Evolutionary conservation across 2,888 invertebrate genomes (phyloP).

Genomic region (Rhimphoctona megacephalus): DNA sequence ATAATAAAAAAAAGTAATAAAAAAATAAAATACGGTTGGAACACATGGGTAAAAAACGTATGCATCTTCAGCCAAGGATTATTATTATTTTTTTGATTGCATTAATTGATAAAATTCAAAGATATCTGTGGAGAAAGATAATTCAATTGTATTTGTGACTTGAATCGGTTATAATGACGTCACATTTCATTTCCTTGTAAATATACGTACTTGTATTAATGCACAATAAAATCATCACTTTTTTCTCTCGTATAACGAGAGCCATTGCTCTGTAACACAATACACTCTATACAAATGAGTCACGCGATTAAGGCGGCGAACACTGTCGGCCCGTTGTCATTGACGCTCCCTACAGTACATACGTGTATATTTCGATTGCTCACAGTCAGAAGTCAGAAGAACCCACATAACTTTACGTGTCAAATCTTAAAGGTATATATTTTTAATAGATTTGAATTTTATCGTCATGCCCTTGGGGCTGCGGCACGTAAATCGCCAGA

Average conservation of each 20-base stretch:
- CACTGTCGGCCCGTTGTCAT: constrained; percentile 31
- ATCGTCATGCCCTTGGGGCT: not conserved
- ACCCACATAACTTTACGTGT: constrained; percentile 10
- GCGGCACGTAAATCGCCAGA: not conserved
- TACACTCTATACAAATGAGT: constrained; percentile 48
- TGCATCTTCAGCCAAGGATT: not conserved
- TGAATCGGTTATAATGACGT: constrained; percentile 55
- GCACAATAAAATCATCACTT: constrained; percentile 43
- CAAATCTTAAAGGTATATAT: not conserved
- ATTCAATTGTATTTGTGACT: constrained; percentile 7
- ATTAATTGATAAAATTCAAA: not conserved
- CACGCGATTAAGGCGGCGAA: constrained; percentile 44
- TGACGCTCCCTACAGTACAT: constrained; percentile 21
- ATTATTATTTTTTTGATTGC: not conserved
- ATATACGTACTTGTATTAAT: not conserved
- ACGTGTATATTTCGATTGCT: constrained; percentile 7
- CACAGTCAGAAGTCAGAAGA: not conserved
- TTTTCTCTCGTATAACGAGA: constrained; percentile 24
- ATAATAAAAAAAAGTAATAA: too few species aligned
- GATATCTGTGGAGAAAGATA: not conserved
- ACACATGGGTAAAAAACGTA: not conserved
- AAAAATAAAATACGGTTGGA: not conserved
- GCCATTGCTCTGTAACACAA: constrained; percentile 22
- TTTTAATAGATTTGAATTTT: not conserved
- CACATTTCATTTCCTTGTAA: constrained; percentile 25